phyloP scores from a whole-genome alignment of 2,888 invertebrate species.

The Dascillus cervinus region DNA sequence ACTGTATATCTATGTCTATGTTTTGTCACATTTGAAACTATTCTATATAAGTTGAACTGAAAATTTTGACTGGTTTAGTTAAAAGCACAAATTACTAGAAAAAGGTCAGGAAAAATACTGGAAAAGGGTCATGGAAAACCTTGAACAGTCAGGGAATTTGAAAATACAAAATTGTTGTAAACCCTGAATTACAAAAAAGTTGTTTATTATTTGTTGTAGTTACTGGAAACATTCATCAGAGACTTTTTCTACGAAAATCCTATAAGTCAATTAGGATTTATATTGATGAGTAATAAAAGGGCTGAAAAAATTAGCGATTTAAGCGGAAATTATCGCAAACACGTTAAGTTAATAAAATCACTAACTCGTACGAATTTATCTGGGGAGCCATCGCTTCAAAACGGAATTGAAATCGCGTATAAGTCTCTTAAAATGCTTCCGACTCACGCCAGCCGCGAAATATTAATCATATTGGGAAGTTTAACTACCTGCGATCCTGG shows the following conservation, averaged over 20 bases:
- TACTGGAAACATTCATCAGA: conserved; percentile 87
- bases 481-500: conserved; percentile 96
- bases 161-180: too few relatives aligned
- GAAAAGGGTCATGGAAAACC: too few relatives aligned
- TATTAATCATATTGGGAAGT: conserved; percentile 86
- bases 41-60: too few relatives aligned
- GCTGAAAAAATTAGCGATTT: conserved; percentile 89
- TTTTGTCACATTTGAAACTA: too few relatives aligned
- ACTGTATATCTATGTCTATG: too few relatives aligned
- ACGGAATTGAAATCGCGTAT: conserved; percentile 82
- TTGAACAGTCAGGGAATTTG: too few relatives aligned
- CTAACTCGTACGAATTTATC: conserved; percentile 59
- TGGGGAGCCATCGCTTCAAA: conserved; percentile 96
- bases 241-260: conserved; percentile 99
- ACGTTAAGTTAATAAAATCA: conserved; percentile 61
- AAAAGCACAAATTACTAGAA: too few relatives aligned
- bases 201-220: conserved; percentile 52
- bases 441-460: conserved; percentile 89
- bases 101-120: too few relatives aligned
- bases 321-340: conserved; percentile 77
- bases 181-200: too few relatives aligned
- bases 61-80: too few relatives aligned
- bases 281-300: conserved; percentile 85
- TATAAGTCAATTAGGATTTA: conserved; percentile 91
- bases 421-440: conserved; percentile 82